Conservation (phyloP, 2,113 vertebrate genomes). For the Columba livia region DNA sequence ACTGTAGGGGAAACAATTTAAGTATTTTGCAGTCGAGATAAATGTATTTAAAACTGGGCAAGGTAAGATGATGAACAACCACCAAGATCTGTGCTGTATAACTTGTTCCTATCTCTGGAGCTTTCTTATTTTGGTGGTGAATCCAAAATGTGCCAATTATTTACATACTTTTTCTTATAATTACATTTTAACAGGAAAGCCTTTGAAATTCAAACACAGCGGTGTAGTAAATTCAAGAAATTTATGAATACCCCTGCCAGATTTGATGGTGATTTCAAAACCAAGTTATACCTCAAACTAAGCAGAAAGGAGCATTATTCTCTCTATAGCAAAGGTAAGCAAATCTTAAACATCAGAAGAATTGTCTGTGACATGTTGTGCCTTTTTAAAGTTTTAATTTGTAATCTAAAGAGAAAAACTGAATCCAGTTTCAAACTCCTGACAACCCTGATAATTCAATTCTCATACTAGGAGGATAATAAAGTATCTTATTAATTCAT, state of each 20-base stretch:
- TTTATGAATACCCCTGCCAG: slow-evolving; percentile 13
- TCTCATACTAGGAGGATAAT: neutral
- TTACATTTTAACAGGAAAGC: slow-evolving; percentile 66
- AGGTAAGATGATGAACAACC: neutral
- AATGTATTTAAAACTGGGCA: neutral
- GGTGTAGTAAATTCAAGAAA: slow-evolving; percentile 71
- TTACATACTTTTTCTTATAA: neutral
- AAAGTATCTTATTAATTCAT: neutral
- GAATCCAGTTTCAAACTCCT: neutral
- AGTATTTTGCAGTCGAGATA: neutral
- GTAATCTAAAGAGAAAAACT: neutral
- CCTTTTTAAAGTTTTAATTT: neutral
- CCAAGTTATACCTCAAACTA: slow-evolving; percentile 79
- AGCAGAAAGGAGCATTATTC: slow-evolving; percentile 78
- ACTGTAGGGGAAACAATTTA: neutral
- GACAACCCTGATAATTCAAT: neutral
- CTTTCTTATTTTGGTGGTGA: neutral
- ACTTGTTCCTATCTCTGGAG: neutral
- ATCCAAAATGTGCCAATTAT: rapidly evolving
- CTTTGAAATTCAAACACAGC: slow-evolving; percentile 69
- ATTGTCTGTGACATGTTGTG: neutral
- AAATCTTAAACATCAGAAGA: neutral
- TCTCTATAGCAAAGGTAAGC: slow-evolving; percentile 77
- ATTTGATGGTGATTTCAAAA: slow-evolving; percentile 66
- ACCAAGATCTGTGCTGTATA: too few species aligned